A percentile compares a stretch with the other conserved stretches of the same genome.
phyloP scores from a whole-genome alignment of 2,113 vertebrate genomes.

The Rhipidura dahli region DNA sequence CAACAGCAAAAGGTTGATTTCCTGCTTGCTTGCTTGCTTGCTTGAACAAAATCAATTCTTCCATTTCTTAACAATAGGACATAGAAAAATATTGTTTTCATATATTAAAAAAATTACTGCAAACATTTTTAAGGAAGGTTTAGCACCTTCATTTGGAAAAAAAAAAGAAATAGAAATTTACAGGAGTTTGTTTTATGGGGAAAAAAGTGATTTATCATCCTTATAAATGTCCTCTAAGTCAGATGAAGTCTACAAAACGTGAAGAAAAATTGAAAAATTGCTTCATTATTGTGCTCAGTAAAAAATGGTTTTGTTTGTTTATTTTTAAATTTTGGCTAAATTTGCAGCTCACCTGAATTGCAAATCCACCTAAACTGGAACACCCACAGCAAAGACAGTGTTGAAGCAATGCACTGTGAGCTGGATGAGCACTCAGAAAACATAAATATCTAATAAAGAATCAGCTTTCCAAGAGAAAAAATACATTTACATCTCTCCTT shows the following conservation, averaged over 20 bases:
- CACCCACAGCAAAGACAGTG: background rate
- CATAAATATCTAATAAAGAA: background rate
- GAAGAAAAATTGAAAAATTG: background rate
- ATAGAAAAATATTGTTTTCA: background rate
- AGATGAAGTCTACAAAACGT: background rate
- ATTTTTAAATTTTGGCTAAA: background rate
- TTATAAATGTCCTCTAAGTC: background rate
- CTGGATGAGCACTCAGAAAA: background rate
- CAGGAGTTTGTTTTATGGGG: background rate
- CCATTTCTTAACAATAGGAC: background rate
- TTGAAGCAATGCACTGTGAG: background rate
- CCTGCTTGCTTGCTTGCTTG: background rate
- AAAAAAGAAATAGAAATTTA: background rate
- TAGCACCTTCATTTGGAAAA: background rate
- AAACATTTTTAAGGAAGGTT: background rate
- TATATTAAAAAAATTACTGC: background rate
- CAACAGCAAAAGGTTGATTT: background rate
- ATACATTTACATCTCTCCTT: background rate
- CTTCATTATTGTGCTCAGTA: background rate
- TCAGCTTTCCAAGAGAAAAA: background rate
- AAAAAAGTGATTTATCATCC: background rate
- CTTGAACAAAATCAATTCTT: constrained; percentile 1
- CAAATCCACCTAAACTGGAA: background rate
- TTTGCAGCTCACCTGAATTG: background rate
- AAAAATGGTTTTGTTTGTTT: background rate